Base-by-base conservation (phyloP, 2,888 invertebrate species). In the Teleiodes luculella region DNA sequence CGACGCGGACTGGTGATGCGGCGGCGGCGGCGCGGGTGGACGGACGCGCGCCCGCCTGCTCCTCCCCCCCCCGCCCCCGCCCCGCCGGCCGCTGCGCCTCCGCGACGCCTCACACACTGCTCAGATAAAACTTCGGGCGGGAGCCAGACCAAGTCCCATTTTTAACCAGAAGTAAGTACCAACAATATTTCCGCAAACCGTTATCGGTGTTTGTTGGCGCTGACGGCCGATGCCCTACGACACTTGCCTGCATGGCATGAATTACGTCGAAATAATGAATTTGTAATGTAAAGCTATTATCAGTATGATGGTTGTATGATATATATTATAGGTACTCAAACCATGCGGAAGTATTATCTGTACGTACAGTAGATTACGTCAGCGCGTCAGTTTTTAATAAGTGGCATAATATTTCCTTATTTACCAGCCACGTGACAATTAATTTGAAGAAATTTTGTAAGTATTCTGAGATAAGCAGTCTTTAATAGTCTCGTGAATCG, bases 1-100 rank as follows among this genome's bases (percentile, higher is more conserved):
- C 82, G 80, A 81, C 83, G 86, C 85, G 87, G 78, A 89, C 89
- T 89, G 88, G 81, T 77, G 80, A 81, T 81, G 84, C 83, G 82
- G 83, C 74, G 85, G 83, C 74, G 85, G 80, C 70, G 78, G 82
- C 79, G 78, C 82, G 83, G 82, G 88, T 83, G 88, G 85, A 83
- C 78, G 86, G 83, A 81, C 86, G 86, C 78, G 76, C 78, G 79
- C 68, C 69, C 76, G 76, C 67, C 72, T 61, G 66, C 70, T 66
- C 57, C 68, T 70, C 72, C 74, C 72, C 70, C 74, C 62, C 59
- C n/a, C n/a, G n/a, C 67, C 55, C 64, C 59, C 60, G 55, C 61
- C 63, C 59, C 62, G 66, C 63, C 67, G 70, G 68, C 75, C 61
- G 67, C 57, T 63, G 59, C 60, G 56, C 60, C 64, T 58, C 64